Evolutionary conservation across 2,113 vertebrate species (phyloP).

Genomic region (Euleptes europaea): DNA sequence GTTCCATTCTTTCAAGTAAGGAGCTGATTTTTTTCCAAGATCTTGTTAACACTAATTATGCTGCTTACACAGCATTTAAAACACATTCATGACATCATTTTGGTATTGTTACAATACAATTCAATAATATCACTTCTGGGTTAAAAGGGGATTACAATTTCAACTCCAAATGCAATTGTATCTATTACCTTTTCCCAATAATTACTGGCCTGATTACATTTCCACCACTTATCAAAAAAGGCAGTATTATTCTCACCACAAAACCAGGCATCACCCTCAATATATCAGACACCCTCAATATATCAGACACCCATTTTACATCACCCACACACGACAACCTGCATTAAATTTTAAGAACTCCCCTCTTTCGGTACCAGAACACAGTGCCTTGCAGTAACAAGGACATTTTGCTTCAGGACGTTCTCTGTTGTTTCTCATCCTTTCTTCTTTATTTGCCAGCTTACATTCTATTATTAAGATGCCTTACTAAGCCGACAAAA

Average conservation of each 20-base stretch:
- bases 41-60: too few species aligned
- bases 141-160: too few species aligned
- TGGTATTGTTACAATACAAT: too few species aligned
- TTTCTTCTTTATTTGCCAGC: background rate
- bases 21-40: too few species aligned
- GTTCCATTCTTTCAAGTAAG: too few species aligned
- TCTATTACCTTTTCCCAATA: too few species aligned
- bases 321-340: background rate
- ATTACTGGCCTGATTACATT: background rate
- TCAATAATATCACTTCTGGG: too few species aligned
- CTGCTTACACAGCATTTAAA: too few species aligned
- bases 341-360: background rate
- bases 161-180: too few species aligned
- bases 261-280: background rate
- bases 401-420: background rate
- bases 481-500: slow-evolving; percentile 25
- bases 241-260: too few species aligned
- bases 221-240: background rate
- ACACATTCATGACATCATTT: too few species aligned
- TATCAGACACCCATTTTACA: background rate
- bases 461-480: background rate
- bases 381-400: background rate
- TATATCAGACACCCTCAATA: background rate
- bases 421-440: background rate
- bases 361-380: background rate